Percentiles rank a stretch among this genome's conserved stretches.
Conservation (phyloP, 1,140 invertebrate species). For the Delia radicum region DNA sequence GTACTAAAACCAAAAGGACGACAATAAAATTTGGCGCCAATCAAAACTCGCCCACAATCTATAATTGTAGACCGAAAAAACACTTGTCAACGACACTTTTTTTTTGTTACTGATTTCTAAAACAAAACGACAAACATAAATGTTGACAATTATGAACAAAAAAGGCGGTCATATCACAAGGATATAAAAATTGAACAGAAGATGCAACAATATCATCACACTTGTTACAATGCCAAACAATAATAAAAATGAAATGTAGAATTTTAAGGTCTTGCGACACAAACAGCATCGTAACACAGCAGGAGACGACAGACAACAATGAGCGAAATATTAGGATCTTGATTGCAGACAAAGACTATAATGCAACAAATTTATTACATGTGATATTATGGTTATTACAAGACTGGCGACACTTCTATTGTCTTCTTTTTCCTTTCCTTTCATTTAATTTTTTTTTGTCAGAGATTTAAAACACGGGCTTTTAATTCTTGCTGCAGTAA, state of each 20-base stretch:
- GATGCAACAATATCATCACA: not conserved
- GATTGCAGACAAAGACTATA: not conserved
- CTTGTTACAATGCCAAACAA: not conserved
- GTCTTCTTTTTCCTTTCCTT: not conserved
- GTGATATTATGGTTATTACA: conserved; percentile 19
- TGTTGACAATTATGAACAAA: not conserved
- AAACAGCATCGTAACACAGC: not conserved
- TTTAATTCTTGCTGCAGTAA: no score
- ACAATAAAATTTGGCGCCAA: not conserved
- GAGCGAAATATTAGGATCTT: not conserved
- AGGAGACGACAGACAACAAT: not conserved
- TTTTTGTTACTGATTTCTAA: not conserved
- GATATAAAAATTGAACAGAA: not conserved
- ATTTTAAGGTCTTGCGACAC: not conserved
- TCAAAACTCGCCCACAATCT: not conserved
- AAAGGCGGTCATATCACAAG: not conserved
- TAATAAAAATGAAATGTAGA: not conserved
- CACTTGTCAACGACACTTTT: conserved; percentile 16
- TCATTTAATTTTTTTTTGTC: not conserved
- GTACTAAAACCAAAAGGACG: not conserved
- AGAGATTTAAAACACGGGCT: no score
- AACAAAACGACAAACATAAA: not conserved
- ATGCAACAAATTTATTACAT: conserved; percentile 16
- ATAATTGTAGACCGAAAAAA: not conserved
- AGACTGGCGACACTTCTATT: conserved; percentile 11